Evolutionary conservation across 2,797 vertebrate species (phyloP), one percentile per base, ranked within the genome.

Genomic region (Sebastes flavidus): DNA sequence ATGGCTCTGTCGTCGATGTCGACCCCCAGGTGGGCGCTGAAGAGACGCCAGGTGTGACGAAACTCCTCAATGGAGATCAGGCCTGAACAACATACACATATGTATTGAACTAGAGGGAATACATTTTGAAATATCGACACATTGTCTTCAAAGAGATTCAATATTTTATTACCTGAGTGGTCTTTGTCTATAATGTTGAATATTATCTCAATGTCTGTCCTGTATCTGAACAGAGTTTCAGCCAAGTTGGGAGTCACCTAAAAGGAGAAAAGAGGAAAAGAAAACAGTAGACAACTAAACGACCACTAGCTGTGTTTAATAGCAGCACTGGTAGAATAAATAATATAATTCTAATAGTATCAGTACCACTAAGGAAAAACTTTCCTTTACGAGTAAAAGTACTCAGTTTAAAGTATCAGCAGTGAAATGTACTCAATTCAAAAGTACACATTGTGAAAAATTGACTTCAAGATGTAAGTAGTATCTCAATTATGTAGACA

Each of bases 101-200:
- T 2, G 24, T 34, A 12, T 4, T 77, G 77, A 38, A 54, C 6
- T 54, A 32, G 12, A 30, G 42, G 36, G 3, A 81, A 46, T 10
- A 59, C 4, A 14, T 49, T 58, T 52, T 4, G 2, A 65, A 63
- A 77, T 4, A 32, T 2, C 46, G n/a, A 46, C 16, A 61, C 3
- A n/a, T 6, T 3, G 2, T 65, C 2, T 30, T 6, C 2, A 36
- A 70, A 54, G 27, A 55, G 0, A 27, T 18, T 30, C 4, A 46
- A 1, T 1, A 16, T 78, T 73, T 46, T 27, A 54, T 76, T 94
- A 98, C 98, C 99, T 91, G 98, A 99, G 72, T 97, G 96, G 90
- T 99, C 98, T 92, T 97, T 96, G 91, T 99, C 98, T 71, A 99
- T 99, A 69, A 98, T 93, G 85, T 99, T 97, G 90, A 99, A 99